phyloP scores from a whole-genome alignment of 2,888 invertebrate species.

The Phorcus lineatus region DNA sequence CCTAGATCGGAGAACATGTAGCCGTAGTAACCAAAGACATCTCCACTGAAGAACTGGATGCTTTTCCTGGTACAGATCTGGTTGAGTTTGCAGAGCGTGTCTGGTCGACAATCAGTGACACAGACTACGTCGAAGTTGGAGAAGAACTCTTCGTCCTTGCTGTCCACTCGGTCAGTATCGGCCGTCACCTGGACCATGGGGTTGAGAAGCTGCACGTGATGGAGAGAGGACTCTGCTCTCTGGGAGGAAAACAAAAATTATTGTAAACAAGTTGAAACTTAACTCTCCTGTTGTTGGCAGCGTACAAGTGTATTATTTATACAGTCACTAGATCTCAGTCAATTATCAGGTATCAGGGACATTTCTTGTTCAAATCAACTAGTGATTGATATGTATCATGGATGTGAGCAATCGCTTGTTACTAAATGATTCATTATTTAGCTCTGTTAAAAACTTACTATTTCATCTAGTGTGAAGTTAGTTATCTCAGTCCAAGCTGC shows the following conservation, averaged over 20 bases:
- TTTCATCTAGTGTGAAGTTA: too few relatives aligned
- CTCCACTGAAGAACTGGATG: conserved; percentile 90
- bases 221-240: conserved; percentile 89
- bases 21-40: conserved; percentile 95
- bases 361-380: too few relatives aligned
- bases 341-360: too few relatives aligned
- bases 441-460: too few relatives aligned
- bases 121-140: conserved; percentile 87
- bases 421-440: not conserved
- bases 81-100: conserved; percentile 85
- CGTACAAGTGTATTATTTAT: too few relatives aligned
- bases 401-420: too few relatives aligned
- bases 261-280: too few relatives aligned
- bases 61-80: conserved; percentile 79
- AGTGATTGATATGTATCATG: too few relatives aligned
- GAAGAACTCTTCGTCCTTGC: conserved; percentile 85
- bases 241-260: conserved; percentile 72
- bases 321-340: too few relatives aligned
- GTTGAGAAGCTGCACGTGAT: conserved; percentile 89
- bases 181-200: conserved; percentile 90
- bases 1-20: conserved; percentile 93
- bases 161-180: conserved; percentile 79
- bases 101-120: conserved; percentile 84
- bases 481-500: too few relatives aligned
- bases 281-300: too few relatives aligned